These are phyloP conservation scores for Neosilurus mollespiculum DNA, from an alignment of 2,797 vertebrate species.

Conservation along the genomic window DNA sequence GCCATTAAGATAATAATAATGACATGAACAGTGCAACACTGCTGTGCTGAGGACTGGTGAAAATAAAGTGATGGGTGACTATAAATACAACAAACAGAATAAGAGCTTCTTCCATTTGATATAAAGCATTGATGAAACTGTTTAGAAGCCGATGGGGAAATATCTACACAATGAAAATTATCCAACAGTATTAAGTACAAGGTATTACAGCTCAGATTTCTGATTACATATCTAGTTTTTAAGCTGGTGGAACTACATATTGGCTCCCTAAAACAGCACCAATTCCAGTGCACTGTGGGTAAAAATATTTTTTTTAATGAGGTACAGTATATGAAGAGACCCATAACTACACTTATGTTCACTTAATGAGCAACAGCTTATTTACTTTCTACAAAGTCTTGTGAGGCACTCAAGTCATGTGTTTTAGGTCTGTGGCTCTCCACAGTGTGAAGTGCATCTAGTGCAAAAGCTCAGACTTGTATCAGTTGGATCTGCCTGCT, in stretches of 20 bases:
- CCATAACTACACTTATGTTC: neutral
- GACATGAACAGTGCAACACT: no score
- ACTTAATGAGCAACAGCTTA: neutral
- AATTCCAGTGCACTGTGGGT: neutral
- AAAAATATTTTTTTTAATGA: neutral
- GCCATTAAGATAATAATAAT: no score
- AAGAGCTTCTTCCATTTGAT: no score
- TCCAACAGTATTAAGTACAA: no score
- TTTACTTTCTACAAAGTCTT: neutral
- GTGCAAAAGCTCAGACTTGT: neutral
- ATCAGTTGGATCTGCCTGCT: neutral
- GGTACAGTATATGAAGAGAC: neutral
- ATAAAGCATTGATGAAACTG: no score
- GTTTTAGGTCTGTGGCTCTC: neutral
- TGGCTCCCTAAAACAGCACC: neutral
- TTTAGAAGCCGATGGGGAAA: no score
- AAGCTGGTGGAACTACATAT: neutral
- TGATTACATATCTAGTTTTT: neutral
- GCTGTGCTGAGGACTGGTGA: no score
- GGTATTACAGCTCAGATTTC: no score
- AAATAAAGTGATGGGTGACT: no score
- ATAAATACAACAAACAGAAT: no score
- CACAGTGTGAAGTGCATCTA: conserved; percentile 2
- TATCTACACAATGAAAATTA: no score
- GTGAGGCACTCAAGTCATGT: no score